These are phyloP conservation scores for Staurois parvus DNA, from an alignment of 2,797 vertebrate species.

Conservation along the genomic window DNA sequence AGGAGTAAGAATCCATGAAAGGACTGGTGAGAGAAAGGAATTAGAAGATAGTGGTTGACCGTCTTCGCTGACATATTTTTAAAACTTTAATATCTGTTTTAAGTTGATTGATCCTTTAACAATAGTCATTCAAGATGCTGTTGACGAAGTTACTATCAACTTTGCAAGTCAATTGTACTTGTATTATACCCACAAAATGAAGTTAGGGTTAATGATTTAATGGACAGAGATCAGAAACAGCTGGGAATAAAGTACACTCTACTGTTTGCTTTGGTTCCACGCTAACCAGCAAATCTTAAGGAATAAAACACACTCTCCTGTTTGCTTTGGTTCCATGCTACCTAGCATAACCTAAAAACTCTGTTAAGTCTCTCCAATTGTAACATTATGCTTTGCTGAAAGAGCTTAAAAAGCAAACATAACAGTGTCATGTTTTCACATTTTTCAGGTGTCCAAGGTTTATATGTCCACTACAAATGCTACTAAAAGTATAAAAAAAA, in stretches of 20 bases:
- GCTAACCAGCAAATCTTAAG: conserved; percentile 9
- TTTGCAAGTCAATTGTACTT: too few species aligned
- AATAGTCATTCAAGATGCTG: too few species aligned
- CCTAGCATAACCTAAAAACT: conserved; percentile 18
- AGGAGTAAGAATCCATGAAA: too few species aligned
- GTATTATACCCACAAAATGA: too few species aligned
- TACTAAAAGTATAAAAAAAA: neutral
- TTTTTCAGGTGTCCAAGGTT: neutral
- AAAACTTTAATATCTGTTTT: too few species aligned
- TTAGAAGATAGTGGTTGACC: too few species aligned
- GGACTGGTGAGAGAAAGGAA: too few species aligned
- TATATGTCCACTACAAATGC: conserved; percentile 18
- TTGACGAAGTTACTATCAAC: too few species aligned
- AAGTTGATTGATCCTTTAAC: too few species aligned
- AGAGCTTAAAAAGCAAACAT: conserved; percentile 37
- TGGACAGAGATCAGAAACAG: conserved; percentile 39
- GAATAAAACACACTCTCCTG: conserved; percentile 23
- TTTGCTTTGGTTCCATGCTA: conserved; percentile 38
- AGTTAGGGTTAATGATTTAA: conserved; percentile 32
- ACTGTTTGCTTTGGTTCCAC: conserved; percentile 34
- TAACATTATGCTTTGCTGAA: conserved; percentile 55
- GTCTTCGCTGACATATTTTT: too few species aligned
- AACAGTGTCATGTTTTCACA: neutral
- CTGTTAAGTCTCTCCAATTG: conserved; percentile 55
- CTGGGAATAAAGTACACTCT: conserved; percentile 16